These are phyloP conservation scores for Apodemia duryi DNA, from an alignment of 2,888 invertebrate genomes.

Conservation along the genomic window DNA sequence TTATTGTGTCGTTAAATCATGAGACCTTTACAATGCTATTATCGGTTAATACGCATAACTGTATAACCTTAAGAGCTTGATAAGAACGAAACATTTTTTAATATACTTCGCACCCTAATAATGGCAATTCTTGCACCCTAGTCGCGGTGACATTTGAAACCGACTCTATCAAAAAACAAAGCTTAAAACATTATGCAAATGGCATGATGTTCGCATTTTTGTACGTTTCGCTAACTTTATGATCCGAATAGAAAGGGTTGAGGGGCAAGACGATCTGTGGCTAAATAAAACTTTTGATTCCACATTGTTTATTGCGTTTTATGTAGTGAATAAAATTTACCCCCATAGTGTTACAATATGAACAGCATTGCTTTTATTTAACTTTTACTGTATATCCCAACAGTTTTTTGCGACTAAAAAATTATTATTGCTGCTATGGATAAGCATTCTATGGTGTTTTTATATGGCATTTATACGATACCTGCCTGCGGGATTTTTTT, in stretches of 20 bases:
- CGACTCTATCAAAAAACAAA: conserved; percentile 75
- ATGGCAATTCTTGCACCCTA: conserved; percentile 73
- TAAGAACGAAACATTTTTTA: conserved; percentile 73
- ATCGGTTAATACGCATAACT: conserved; percentile 41
- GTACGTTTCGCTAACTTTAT: conserved; percentile 73
- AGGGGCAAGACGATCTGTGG: conserved; percentile 66
- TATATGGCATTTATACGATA: too few species aligned
- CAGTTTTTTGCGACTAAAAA: too few species aligned
- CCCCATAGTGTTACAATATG: conserved; percentile 34
- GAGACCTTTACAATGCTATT: too few species aligned
- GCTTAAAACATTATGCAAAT: conserved; percentile 77
- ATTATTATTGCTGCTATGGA: too few species aligned
- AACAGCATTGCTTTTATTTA: conserved; percentile 30
- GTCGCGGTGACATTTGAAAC: conserved; percentile 76
- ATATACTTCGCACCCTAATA: conserved; percentile 69
- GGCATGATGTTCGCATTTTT: conserved; percentile 76
- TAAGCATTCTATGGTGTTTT: too few species aligned
- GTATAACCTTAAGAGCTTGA: conserved; percentile 73
- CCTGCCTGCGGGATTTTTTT: too few species aligned
- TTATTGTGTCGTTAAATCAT: too few species aligned
- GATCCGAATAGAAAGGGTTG: conserved; percentile 72
- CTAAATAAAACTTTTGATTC: conserved; percentile 59
- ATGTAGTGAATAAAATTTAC: conserved; percentile 43
- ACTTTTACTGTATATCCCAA: neutral
- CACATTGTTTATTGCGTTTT: conserved; percentile 57